Evolutionary conservation across 2,113 vertebrate genomes (phyloP).

Genomic region (Calidris pygmaea): DNA sequence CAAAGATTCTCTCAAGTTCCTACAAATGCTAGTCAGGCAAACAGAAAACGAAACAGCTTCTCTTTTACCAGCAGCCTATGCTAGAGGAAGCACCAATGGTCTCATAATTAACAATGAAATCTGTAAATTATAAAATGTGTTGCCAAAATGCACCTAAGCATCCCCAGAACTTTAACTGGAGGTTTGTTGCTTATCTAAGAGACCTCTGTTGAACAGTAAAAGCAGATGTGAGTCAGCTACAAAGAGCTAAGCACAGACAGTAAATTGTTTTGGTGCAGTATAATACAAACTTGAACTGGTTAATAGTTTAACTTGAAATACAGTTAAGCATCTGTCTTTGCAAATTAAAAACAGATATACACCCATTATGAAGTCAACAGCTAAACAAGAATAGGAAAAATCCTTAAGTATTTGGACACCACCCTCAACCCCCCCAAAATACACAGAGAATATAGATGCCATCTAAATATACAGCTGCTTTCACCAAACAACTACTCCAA

Average conservation of each 20-base stretch:
- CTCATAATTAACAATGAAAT: neutral
- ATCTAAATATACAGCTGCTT: neutral
- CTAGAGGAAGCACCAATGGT: neutral
- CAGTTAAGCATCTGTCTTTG: neutral
- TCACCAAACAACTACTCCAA: neutral
- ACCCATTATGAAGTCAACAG: neutral
- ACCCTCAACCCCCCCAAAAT: rapidly evolving
- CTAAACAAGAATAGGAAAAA: neutral
- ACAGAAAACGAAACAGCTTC: neutral
- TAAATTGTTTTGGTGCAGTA: neutral
- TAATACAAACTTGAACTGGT: neutral
- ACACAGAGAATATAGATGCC: neutral
- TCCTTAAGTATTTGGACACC: neutral
- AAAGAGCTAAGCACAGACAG: neutral
- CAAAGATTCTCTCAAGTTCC: neutral
- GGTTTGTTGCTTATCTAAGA: neutral
- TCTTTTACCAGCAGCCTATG: neutral
- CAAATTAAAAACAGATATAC: neutral
- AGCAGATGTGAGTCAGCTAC: neutral
- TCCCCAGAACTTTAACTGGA: neutral
- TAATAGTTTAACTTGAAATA: neutral
- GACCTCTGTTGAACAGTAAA: neutral
- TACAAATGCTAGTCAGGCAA: neutral
- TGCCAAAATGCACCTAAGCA: neutral
- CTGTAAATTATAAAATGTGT: neutral